A percentile compares a stretch with the other conserved stretches of the same genome.
Conservation (phyloP, 2,113 vertebrate genomes). For the Aptenodytes patagonicus region DNA sequence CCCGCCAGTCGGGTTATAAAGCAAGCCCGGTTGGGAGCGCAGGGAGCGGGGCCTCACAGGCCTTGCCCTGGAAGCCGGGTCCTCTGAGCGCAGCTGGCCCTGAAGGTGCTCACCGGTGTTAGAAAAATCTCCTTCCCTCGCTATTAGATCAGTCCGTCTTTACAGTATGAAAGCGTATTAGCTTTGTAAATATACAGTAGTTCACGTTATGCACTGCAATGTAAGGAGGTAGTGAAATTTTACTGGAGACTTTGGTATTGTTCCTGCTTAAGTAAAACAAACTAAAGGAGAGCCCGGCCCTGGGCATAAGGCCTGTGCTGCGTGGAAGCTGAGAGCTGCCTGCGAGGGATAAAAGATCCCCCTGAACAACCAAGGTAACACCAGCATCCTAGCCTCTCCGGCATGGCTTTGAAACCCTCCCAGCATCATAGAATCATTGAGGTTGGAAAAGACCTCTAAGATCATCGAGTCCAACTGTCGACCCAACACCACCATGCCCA, state of each 20-base stretch:
- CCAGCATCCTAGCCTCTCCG: not conserved
- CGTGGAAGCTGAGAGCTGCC: not conserved
- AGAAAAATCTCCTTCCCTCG: accelerated
- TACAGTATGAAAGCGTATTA: too few species aligned
- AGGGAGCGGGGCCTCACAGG: accelerated
- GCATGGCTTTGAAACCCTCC: not conserved
- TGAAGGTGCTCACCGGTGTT: not conserved
- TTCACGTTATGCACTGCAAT: accelerated
- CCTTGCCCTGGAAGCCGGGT: accelerated
- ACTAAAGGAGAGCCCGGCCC: accelerated
- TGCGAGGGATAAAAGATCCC: not conserved
- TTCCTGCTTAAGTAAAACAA: not conserved
- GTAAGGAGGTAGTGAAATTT: not conserved
- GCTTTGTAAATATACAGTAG: too few species aligned
- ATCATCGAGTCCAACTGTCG: too few species aligned
- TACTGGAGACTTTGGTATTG: too few species aligned
- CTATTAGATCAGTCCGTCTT: not conserved
- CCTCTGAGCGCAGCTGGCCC: not conserved
- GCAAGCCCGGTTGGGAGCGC: accelerated
- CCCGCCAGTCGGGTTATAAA: accelerated
- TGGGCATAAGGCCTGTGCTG: not conserved
- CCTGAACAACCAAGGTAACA: too few species aligned
- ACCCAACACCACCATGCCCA: too few species aligned
- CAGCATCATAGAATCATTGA: too few species aligned
- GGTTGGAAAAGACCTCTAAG: too few species aligned